phyloP scores from a whole-genome alignment of 2,113 vertebrate species.

The Girardinichthys multiradiatus region DNA sequence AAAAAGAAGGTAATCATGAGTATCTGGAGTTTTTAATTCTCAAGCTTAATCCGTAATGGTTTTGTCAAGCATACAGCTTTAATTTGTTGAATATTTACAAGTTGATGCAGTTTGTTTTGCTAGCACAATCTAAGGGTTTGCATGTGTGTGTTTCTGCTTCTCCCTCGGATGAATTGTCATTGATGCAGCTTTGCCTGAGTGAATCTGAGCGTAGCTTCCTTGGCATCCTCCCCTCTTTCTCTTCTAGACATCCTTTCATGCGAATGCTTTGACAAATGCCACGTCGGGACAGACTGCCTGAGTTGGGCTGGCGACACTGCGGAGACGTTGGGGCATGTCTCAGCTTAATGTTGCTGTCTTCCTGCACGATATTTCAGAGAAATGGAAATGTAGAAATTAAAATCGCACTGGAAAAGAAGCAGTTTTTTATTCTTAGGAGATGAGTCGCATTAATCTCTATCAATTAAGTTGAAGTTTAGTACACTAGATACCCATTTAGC shows the following conservation, averaged over 20 bases:
- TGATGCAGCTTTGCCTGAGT: constrained; percentile 53
- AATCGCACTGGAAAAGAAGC: neutral
- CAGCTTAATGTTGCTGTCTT: neutral
- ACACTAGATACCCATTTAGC: neutral
- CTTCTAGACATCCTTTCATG: constrained; percentile 22
- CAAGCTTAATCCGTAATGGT: too few species aligned
- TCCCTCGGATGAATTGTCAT: constrained; percentile 56
- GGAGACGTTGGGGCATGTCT: neutral
- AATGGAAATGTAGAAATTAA: neutral
- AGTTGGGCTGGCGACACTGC: neutral
- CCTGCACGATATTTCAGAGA: constrained; percentile 9
- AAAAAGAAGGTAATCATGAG: too few species aligned
- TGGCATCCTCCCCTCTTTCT: neutral
- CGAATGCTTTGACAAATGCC: constrained; percentile 18
- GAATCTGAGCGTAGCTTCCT: constrained; percentile 47
- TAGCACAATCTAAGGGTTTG: constrained; percentile 22
- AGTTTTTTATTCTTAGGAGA: constrained; percentile 32
- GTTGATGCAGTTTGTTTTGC: constrained; percentile 2
- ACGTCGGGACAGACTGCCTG: neutral
- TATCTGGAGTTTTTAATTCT: too few species aligned
- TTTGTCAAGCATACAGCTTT: too few species aligned
- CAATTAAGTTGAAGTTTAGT: neutral
- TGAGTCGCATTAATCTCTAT: constrained; percentile 13
- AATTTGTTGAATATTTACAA: too few species aligned
- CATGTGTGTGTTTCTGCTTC: constrained; percentile 18